These are phyloP conservation scores for Lordiphosa mommai DNA, from an alignment of 1,140 invertebrate genomes.

Conservation along the genomic window DNA sequence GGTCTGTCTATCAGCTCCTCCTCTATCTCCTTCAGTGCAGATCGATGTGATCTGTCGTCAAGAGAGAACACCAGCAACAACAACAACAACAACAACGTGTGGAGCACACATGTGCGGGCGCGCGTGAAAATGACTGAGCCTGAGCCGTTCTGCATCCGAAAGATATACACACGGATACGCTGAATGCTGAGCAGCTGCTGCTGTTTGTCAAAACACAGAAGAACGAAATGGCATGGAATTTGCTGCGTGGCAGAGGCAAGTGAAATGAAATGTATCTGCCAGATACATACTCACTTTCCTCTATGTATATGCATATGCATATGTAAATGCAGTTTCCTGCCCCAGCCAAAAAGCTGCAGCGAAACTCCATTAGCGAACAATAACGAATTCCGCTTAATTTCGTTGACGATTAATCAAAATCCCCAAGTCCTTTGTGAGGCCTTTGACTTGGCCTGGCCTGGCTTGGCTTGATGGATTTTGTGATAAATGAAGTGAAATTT, in stretches of 20 bases:
- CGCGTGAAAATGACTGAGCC: constrained; percentile 44
- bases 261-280: constrained; percentile 54
- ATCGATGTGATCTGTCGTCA: constrained; percentile 34
- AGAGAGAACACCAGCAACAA: too few species aligned
- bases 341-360: neutral
- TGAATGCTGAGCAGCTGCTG: constrained; percentile 53
- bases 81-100: constrained; percentile 22
- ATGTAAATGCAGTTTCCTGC: constrained; percentile 49
- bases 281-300: constrained; percentile 30
- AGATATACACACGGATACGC: constrained; percentile 32
- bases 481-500: constrained; percentile 59
- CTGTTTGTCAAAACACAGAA: constrained; percentile 47
- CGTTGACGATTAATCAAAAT: constrained; percentile 55
- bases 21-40: neutral
- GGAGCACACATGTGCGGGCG: constrained; percentile 39
- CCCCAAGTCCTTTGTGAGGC: constrained; percentile 32
- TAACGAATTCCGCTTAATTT: constrained; percentile 46
- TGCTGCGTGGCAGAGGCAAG: constrained; percentile 32
- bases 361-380: constrained; percentile 38
- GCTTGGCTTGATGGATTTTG: constrained; percentile 32
- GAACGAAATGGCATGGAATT: constrained; percentile 35
- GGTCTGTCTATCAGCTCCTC: constrained; percentile 1
- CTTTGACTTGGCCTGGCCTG: too few species aligned
- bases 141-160: constrained; percentile 1
- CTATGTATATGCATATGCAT: constrained; percentile 13